Percentiles rank a stretch among this genome's conserved stretches.
phyloP scores from a whole-genome alignment of 2,888 invertebrate species.

The Hemaris fuciformis region DNA sequence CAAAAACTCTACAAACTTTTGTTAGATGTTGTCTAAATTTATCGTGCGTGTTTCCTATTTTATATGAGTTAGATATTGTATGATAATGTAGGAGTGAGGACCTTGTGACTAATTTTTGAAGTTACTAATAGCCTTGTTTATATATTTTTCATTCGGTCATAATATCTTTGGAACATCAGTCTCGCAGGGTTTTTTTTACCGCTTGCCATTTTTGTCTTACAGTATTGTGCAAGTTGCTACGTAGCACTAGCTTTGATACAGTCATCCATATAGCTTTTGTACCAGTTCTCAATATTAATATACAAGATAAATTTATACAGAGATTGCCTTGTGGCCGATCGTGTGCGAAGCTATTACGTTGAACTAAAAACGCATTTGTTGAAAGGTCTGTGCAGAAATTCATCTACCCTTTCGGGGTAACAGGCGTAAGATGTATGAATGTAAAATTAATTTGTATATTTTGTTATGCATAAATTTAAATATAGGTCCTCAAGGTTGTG shows the following conservation, averaged over 20 bases:
- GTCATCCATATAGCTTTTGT: neutral
- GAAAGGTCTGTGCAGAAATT: too few relatives aligned
- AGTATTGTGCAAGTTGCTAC: neutral
- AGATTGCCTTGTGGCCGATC: too few relatives aligned
- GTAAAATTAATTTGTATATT: too few relatives aligned
- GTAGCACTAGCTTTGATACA: neutral
- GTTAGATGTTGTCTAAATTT: constrained; percentile 16
- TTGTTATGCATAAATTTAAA: constrained; percentile 3
- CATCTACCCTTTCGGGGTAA: neutral
- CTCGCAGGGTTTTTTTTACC: neutral
- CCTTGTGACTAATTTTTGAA: neutral
- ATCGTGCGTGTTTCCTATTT: constrained; percentile 13
- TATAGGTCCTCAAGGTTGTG: constrained; percentile 32
- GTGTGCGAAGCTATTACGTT: too few relatives aligned
- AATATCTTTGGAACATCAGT: too few relatives aligned
- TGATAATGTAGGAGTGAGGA: neutral
- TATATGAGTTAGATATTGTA: constrained; percentile 21
- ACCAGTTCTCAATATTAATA: neutral
- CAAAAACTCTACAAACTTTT: constrained; percentile 24
- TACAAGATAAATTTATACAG: too few relatives aligned
- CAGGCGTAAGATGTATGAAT: too few relatives aligned
- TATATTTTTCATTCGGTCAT: neutral
- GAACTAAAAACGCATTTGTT: too few relatives aligned
- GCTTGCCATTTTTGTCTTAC: neutral
- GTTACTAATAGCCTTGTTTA: neutral